Conservation (phyloP, 1,140 invertebrate genomes). For the Prorops nasuta region DNA sequence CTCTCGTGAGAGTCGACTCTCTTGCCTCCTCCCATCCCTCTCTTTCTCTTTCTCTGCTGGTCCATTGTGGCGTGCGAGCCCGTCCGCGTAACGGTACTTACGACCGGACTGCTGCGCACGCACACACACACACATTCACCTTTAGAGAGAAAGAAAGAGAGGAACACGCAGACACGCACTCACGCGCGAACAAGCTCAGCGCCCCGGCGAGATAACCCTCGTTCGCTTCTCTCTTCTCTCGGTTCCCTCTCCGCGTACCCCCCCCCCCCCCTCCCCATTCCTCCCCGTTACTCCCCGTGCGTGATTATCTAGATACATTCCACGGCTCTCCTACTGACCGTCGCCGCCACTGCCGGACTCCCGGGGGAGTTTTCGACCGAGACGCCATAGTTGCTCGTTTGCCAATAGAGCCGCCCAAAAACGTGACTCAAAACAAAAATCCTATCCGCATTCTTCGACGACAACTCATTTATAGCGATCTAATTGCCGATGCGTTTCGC, state of each 20-base stretch:
- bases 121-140: no score
- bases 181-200: no score
- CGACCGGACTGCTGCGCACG: background rate
- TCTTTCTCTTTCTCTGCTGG: conserved; percentile 6
- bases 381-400: background rate
- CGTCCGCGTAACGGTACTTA: conserved; percentile 21
- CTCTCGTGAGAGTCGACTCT: conserved; percentile 1
- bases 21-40: background rate
- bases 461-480: no score
- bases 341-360: background rate
- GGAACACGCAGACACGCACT: no score
- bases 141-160: no score
- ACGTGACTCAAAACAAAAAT: no score
- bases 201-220: no score
- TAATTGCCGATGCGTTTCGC: no score
- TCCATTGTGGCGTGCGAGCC: conserved; percentile 18
- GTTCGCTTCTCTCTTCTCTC: background rate
- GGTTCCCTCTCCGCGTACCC: background rate
- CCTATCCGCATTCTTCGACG: no score
- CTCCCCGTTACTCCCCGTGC: background rate
- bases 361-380: background rate
- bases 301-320: conserved; percentile 21
- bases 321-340: conserved; percentile 10
- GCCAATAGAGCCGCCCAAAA: no score
- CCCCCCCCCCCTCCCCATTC: no score